A percentile compares a stretch with the other conserved stretches of the same genome.
These are phyloP conservation scores for Subacronicta megacephala DNA, from an alignment of 2,888 invertebrate species.

Conservation along the genomic window DNA sequence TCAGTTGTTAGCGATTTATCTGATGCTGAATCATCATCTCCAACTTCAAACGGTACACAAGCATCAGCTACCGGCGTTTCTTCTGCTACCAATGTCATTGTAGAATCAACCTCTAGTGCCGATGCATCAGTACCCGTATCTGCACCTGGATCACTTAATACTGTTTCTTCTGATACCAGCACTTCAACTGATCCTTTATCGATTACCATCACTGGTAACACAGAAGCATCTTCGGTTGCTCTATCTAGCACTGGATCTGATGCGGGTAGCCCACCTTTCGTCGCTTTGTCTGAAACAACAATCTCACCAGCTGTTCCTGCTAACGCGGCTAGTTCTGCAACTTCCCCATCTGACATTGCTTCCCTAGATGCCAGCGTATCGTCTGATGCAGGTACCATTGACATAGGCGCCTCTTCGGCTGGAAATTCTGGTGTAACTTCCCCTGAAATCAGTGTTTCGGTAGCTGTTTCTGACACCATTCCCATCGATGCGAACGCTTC, in stretches of 20 bases:
- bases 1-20: constrained; percentile 1
- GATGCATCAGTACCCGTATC: background rate
- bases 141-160: too few relatives aligned
- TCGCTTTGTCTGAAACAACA: background rate
- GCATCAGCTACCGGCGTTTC: constrained; percentile 13
- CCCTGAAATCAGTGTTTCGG: background rate
- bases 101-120: background rate
- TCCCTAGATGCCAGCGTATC: background rate
- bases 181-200: background rate
- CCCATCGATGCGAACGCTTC: background rate
- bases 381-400: background rate
- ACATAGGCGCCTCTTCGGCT: background rate
- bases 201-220: background rate
- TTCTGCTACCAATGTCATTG: constrained; percentile 18
- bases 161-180: background rate
- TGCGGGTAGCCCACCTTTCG: background rate
- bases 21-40: constrained; percentile 14
- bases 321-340: background rate
- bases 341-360: constrained; percentile 1
- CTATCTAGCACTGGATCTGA: too few relatives aligned
- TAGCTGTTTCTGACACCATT: constrained; percentile 4
- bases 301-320: background rate
- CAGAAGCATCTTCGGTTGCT: too few relatives aligned
- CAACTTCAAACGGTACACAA: constrained; percentile 20
- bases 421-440: background rate